These are phyloP conservation scores for Apamea sordens DNA, from an alignment of 2,888 invertebrate genomes.

Conservation along the genomic window DNA sequence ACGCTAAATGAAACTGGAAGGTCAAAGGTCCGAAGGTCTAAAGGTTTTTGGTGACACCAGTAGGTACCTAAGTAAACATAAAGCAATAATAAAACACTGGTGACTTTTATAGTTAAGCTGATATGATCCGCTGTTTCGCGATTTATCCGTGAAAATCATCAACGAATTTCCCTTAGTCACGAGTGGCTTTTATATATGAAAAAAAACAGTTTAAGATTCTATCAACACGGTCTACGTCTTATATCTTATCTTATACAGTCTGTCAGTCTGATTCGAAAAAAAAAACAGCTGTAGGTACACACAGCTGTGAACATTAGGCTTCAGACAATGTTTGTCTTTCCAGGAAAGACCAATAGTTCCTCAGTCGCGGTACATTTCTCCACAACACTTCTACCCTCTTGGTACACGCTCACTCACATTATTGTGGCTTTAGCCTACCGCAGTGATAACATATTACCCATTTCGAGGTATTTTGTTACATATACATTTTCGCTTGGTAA, in stretches of 20 bases:
- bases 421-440: constrained; percentile 67
- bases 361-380: constrained; percentile 68
- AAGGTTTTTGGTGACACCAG: constrained; percentile 10
- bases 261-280: neutral
- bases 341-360: constrained; percentile 6
- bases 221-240: neutral
- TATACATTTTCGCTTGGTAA: constrained; percentile 55
- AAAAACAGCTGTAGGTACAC: neutral
- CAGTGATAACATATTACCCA: constrained; percentile 70
- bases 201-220: constrained; percentile 14
- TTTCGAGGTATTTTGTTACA: constrained; percentile 63
- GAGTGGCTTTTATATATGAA: constrained; percentile 15
- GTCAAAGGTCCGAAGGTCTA: constrained; percentile 10
- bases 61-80: constrained; percentile 15
- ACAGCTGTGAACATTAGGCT: too few relatives aligned
- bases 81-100: constrained; percentile 24
- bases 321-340: neutral
- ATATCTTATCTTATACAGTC: too few relatives aligned
- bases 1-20: constrained; percentile 33
- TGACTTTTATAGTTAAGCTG: constrained; percentile 26
- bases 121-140: constrained; percentile 6
- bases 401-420: constrained; percentile 65
- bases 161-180: neutral
- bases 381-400: constrained; percentile 64
- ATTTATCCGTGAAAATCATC: constrained; percentile 20